Evolutionary conservation across 2,888 invertebrate species (phyloP), one percentile per base, ranked within the genome.

Genomic region (Coelinius sp.): DNA sequence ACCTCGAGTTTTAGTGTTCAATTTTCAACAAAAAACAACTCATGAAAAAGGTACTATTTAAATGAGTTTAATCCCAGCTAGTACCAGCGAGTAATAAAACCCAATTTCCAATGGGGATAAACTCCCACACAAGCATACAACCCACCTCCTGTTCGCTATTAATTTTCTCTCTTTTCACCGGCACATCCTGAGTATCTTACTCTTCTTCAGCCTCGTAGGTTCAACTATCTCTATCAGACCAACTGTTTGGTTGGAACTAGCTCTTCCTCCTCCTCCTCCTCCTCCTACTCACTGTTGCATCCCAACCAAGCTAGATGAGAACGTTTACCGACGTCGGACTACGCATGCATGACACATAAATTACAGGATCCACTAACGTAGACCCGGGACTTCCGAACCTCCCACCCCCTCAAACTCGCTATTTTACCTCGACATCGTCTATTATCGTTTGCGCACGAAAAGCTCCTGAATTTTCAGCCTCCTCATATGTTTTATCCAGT

Each of bases 291-390:
- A 53, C 52, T 14, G 38, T 64, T 17, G 64, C 68, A 64, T 64
- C 64, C 64, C 49, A 24, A 44, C 68, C 44, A 31, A 64, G 64
- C 68, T 72, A 68, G 72, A 72, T 72, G 72, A 72, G 68, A 72
- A 72, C 72, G 72, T 72, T 72, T 72, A 72, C 72, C 72, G 72
- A 72, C 72, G 52, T 71, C 56, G 72, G 72, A 68, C 72, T 72
- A 72, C 72, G 72, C 72, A 72, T 72, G 72, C 72, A 72, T 72
- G 72, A 72, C 72, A 72, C 72, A 72, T 72, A 72, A 72, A 72
- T 72, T 72, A 72, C 64, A 72, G 72, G 72, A 72, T 72, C 72
- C 72, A 68, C 72, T 68, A 72, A 72, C 72, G 68, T 72, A 72
- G 68, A 63, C 72, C 67, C 63, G 53, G 72, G 68, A 72, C 72